These are phyloP conservation scores for Brachionus paranguensis DNA, from an alignment of 1,140 invertebrate species.

Conservation along the genomic window DNA sequence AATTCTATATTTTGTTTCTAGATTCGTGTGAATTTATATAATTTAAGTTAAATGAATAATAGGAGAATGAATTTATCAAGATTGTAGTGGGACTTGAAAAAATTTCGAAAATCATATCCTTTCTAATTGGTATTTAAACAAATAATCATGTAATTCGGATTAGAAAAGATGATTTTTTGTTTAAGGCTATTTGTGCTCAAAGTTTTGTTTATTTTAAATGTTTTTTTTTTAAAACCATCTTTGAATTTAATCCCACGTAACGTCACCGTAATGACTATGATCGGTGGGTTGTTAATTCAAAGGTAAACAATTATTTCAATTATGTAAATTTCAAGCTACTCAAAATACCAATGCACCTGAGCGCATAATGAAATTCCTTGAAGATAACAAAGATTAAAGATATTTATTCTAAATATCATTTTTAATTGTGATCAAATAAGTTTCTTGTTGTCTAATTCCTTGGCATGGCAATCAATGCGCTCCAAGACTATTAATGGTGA, in stretches of 20 bases:
- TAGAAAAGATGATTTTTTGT: conserved; percentile 1
- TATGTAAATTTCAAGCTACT: conserved; percentile 4
- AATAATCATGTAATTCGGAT: conserved; percentile 35
- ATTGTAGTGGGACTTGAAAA: not conserved
- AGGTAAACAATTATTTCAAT: not conserved
- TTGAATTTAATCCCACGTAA: conserved; percentile 11
- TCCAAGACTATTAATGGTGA: not conserved
- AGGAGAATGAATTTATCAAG: not conserved
- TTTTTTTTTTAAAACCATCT: conserved; percentile 1
- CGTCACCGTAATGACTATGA: conserved; percentile 15
- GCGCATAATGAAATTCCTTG: not conserved
- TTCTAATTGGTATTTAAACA: conserved; percentile 26
- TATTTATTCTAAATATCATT: not conserved
- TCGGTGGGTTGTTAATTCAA: not conserved
- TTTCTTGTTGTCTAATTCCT: not conserved
- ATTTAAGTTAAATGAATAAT: not conserved
- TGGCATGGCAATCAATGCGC: not conserved
- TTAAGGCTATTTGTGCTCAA: conserved; percentile 10
- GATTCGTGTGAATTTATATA: not conserved
- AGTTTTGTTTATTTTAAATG: conserved; percentile 29
- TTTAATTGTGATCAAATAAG: not conserved
- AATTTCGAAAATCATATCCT: not conserved
- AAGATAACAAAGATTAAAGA: not conserved
- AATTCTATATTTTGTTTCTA: not conserved
- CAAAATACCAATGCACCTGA: conserved; percentile 22